Percentiles rank a stretch among this genome's conserved stretches.
Conservation (phyloP, 2,888 invertebrate species). For the Odontocolon sp. region DNA sequence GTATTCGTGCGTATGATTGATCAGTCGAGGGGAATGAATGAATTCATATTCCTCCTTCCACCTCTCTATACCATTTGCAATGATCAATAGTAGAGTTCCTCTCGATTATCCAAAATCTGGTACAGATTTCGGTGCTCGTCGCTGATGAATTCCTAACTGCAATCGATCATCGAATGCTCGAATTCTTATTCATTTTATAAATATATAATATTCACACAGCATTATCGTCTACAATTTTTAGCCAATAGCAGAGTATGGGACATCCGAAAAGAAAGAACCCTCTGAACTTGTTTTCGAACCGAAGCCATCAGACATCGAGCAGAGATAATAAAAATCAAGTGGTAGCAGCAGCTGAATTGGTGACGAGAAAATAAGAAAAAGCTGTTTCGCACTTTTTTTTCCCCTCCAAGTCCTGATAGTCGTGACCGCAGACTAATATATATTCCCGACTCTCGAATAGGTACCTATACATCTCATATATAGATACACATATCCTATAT, state of each 20-base stretch:
- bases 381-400: constrained; percentile 25
- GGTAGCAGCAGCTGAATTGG: constrained; percentile 56
- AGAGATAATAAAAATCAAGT: constrained; percentile 40
- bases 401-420: constrained; percentile 48
- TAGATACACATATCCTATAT: neutral
- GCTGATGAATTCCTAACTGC: neutral
- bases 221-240: too few species aligned
- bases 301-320: constrained; percentile 19
- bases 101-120: constrained; percentile 52
- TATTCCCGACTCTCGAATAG: constrained; percentile 57
- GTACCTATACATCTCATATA: constrained; percentile 23
- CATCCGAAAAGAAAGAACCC: too few species aligned
- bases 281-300: too few species aligned
- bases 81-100: constrained; percentile 59
- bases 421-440: constrained; percentile 61
- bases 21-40: constrained; percentile 56
- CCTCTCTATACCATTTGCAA: constrained; percentile 26
- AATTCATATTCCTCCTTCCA: constrained; percentile 57
- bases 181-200: constrained; percentile 55
- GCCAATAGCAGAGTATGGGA: too few species aligned
- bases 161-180: constrained; percentile 53
- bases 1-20: constrained; percentile 59
- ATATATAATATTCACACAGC: constrained; percentile 26
- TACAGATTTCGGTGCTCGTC: constrained; percentile 40
- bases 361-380: constrained; percentile 43